Evolutionary conservation across 2,797 vertebrate species (phyloP).

Genomic region (Leptodactylus fallax): DNA sequence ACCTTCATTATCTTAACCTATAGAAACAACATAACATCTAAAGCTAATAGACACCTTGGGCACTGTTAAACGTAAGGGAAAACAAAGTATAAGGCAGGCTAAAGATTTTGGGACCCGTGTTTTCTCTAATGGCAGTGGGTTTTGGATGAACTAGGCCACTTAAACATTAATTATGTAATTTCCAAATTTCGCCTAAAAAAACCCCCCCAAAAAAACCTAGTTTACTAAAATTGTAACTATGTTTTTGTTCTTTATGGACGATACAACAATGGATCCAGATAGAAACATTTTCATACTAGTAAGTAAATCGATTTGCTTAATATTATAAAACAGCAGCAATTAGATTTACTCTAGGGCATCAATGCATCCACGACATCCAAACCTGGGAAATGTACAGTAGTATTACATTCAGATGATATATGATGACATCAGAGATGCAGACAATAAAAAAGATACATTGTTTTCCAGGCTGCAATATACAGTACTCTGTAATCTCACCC

Average conservation of each 20-base stretch:
- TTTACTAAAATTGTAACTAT: not conserved
- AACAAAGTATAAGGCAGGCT: not conserved
- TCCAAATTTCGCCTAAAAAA: not conserved
- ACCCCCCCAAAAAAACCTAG: no score
- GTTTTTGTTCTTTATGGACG: not conserved
- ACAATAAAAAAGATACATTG: not conserved
- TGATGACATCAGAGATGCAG: not conserved
- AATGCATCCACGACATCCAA: not conserved
- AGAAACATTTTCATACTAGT: not conserved
- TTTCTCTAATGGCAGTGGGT: not conserved
- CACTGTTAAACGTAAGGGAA: not conserved
- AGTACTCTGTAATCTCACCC: not conserved
- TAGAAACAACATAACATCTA: no score
- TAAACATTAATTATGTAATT: not conserved
- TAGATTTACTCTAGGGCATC: not conserved
- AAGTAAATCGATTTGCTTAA: not conserved
- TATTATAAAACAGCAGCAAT: not conserved
- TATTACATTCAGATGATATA: not conserved
- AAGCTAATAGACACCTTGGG: not conserved
- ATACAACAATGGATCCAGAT: not conserved
- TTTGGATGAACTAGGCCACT: not conserved
- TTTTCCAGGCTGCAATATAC: not conserved
- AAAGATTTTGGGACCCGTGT: no score
- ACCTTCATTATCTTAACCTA: no score
- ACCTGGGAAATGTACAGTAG: not conserved